phyloP scores from a whole-genome alignment of 2,113 vertebrate genomes.

The Athene cunicularia region DNA sequence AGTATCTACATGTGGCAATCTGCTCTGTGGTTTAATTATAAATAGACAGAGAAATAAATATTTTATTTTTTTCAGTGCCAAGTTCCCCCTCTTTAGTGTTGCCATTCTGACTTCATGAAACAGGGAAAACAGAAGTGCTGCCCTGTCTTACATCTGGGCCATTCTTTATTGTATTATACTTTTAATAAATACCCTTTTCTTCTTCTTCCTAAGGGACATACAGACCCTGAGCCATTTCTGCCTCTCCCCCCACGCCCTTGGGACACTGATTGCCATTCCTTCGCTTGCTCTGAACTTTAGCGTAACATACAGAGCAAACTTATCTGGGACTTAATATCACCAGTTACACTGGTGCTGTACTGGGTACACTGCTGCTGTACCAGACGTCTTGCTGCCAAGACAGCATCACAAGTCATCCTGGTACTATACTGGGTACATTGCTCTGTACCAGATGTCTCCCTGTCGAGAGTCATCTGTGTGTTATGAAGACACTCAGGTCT shows the following conservation, averaged over 20 bases:
- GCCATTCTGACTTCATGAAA: neutral
- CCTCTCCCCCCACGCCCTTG: neutral
- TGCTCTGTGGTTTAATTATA: neutral
- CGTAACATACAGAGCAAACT: rapidly evolving
- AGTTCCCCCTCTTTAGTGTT: neutral
- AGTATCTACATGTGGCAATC: neutral
- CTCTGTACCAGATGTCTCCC: neutral
- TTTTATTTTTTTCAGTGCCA: neutral
- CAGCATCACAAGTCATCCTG: neutral
- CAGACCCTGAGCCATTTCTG: neutral
- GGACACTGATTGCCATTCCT: neutral
- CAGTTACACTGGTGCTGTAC: neutral
- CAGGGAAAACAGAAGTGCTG: neutral
- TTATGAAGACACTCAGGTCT: neutral
- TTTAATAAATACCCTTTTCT: neutral
- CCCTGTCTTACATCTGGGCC: neutral
- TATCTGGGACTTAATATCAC: neutral
- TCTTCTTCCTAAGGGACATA: neutral
- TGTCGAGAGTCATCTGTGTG: neutral
- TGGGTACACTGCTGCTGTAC: neutral
- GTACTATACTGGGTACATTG: neutral
- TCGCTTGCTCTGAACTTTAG: neutral
- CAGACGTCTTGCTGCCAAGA: neutral
- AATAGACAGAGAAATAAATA: neutral
- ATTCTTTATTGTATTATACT: neutral